phyloP scores from a whole-genome alignment of 2,888 invertebrate genomes.

The Orthosia cruda region DNA sequence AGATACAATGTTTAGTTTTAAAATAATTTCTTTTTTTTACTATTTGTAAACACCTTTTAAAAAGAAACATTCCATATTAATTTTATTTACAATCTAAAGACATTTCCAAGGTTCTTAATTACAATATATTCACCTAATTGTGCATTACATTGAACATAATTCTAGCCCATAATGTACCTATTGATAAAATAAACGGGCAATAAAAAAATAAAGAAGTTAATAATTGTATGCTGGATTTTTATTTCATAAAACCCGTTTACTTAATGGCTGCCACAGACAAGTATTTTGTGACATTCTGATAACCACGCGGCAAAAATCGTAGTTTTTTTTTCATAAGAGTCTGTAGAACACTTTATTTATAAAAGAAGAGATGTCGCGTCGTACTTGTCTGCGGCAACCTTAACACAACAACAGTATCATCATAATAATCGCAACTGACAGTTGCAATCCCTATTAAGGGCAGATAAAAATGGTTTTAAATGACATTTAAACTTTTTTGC shows the following conservation, averaged over 20 bases:
- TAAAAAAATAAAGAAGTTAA: conserved; percentile 63
- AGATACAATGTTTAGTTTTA: neutral
- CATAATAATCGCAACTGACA: no score
- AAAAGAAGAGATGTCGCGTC: no score
- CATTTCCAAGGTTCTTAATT: conserved; percentile 54
- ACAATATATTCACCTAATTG: conserved; percentile 78
- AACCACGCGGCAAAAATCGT: no score
- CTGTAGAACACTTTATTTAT: no score
- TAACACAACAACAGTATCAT: no score
- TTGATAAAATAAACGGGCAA: conserved; percentile 70
- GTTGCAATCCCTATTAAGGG: no score
- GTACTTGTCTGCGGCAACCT: no score
- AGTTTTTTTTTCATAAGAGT: no score
- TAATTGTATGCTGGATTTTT: conserved; percentile 60
- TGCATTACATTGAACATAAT: conserved; percentile 81
- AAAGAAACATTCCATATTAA: conserved; percentile 8
- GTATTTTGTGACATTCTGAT: no score
- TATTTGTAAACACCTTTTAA: neutral
- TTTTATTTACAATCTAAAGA: conserved; percentile 37
- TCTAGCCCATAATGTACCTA: conserved; percentile 76
- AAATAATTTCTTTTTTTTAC: neutral
- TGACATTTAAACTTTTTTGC: no score
- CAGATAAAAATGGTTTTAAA: no score
- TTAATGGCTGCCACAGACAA: neutral
- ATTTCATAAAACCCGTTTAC: conserved; percentile 1